These are phyloP conservation scores for Andricus quercusramuli DNA, from an alignment of 2,888 invertebrate genomes.

Conservation along the genomic window DNA sequence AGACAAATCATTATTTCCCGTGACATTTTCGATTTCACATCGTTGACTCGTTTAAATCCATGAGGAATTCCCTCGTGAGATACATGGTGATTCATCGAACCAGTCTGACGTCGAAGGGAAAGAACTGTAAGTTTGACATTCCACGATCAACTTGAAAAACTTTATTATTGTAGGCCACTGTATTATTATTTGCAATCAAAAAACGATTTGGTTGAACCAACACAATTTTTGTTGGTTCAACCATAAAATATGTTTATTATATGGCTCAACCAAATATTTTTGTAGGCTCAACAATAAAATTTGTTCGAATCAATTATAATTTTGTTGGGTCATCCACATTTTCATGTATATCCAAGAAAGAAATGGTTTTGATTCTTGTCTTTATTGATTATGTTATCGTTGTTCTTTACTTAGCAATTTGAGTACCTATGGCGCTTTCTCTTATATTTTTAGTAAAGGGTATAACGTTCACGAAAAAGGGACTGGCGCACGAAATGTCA, in stretches of 20 bases:
- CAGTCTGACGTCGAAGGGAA: constrained; percentile 35
- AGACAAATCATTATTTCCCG: constrained; percentile 18
- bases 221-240: no score
- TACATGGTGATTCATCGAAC: constrained; percentile 11
- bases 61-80: constrained; percentile 29
- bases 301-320: no score
- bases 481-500: neutral
- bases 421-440: no score
- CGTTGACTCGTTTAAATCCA: neutral
- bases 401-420: no score
- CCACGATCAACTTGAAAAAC: constrained; percentile 1
- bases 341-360: no score
- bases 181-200: neutral
- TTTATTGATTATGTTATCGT: no score
- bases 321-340: no score
- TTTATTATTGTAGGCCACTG: constrained; percentile 20
- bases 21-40: constrained; percentile 32
- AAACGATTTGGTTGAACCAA: no score
- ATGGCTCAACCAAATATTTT: no score
- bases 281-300: no score
- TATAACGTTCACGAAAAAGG: neutral
- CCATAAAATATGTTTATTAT: no score
- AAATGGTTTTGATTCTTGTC: no score
- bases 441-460: neutral
- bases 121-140: constrained; percentile 13